Evolutionary conservation across 2,888 invertebrate species (phyloP), one percentile per base, ranked within the genome.

Genomic region (Clostera curtula): DNA sequence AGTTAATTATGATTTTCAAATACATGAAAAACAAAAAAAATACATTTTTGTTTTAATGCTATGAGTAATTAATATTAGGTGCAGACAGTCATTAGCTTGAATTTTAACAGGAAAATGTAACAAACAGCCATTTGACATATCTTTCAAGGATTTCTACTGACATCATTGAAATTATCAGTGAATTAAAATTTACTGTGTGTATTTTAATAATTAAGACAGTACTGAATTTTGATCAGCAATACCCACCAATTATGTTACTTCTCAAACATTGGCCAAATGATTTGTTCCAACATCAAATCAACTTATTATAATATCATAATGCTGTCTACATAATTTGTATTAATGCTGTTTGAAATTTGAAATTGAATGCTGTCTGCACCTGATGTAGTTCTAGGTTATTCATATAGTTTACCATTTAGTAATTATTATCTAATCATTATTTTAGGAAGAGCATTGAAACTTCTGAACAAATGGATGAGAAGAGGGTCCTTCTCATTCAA

Each of bases 381-480:
- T 69, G 66, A 70, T 55, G 53, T 57, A 56, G 56, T n/a, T n/a
- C n/a, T n/a, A n/a, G n/a, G n/a, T n/a, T n/a, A n/a, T n/a, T n/a
- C n/a, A 53, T 56, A 63, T 57, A 56, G 55, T 64, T 61, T 67
- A 60, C 56, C 60, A 57, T 60, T 63, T 56, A 56, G 51, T 54
- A 56, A 48, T 59, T 64, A 59, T 55, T 59, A 48, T 43, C 51
- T 59, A 50, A 58, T 55, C 52, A 57, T 61, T 58, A 56, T 59
- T 52, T 59, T 54, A 48, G 41, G 40, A 49, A 51, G 50, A 54
- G 60, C 60, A n/a, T 60, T 54, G 56, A 51, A 58, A 66, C 71
- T 71, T 74, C 67, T 70, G 71, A 72, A 70, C 64, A 56, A 54
- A 61, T 58, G 63, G 50, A 57, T 65, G 65, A 53, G 50, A 61